Evolutionary conservation across 1,140 invertebrate species (phyloP).

Genomic region (Eupeodes corollae): DNA sequence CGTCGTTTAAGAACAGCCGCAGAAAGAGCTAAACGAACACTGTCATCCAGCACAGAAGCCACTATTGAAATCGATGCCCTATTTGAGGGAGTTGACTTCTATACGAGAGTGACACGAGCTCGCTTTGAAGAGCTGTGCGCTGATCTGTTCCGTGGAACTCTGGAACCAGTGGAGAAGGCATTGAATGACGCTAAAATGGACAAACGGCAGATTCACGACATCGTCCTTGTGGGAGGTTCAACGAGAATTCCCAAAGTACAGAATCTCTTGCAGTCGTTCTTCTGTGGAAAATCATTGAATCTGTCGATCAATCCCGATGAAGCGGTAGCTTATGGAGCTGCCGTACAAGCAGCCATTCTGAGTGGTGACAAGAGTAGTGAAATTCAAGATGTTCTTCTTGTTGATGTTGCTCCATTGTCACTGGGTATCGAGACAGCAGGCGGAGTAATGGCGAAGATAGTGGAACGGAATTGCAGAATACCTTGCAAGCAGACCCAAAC

Average conservation of each 20-base stretch:
- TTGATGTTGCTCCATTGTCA: slow-evolving; percentile 45
- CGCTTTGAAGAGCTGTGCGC: slow-evolving; percentile 77
- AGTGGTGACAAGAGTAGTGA: slow-evolving; percentile 49
- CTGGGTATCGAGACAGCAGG: slow-evolving; percentile 49
- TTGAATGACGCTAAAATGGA: slow-evolving; percentile 64
- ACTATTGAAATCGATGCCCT: slow-evolving; percentile 63
- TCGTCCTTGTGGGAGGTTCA: slow-evolving; percentile 52
- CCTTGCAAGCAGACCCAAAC: slow-evolving; percentile 52
- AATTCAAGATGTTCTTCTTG: slow-evolving; percentile 43
- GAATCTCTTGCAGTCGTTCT: slow-evolving; percentile 50
- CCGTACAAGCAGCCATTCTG: slow-evolving; percentile 65
- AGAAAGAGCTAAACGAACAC: slow-evolving; percentile 56
- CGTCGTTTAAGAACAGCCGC: slow-evolving; percentile 63
- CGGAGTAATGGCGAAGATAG: slow-evolving; percentile 51
- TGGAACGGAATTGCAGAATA: slow-evolving; percentile 50
- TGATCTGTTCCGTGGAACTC: slow-evolving; percentile 61
- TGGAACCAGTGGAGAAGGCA: slow-evolving; percentile 61
- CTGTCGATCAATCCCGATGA: slow-evolving; percentile 72
- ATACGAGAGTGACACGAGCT: slow-evolving; percentile 71
- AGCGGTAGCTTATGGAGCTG: slow-evolving; percentile 59
- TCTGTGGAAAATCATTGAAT: slow-evolving; percentile 52
- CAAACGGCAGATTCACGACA: slow-evolving; percentile 52
- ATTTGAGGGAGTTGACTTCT: slow-evolving; percentile 69
- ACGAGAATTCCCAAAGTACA: slow-evolving; percentile 55
- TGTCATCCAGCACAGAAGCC: slow-evolving; percentile 55